Evolutionary conservation across 2,888 invertebrate species (phyloP).

Genomic region (Diabrotica balteata): DNA sequence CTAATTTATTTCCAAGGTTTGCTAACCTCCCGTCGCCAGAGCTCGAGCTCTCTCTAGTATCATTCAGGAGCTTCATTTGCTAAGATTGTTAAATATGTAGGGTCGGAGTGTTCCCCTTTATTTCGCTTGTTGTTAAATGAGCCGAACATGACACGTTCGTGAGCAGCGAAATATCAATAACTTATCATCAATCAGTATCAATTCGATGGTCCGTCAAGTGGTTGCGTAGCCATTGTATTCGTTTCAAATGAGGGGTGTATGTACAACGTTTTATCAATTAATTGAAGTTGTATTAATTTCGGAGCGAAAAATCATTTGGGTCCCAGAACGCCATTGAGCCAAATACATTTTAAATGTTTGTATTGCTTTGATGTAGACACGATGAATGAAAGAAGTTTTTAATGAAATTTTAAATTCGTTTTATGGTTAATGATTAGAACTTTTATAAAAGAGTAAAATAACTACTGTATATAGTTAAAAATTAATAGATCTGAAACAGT

Average conservation of each 20-base stretch:
- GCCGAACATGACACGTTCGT: conserved; percentile 35
- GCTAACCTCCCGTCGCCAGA: not conserved
- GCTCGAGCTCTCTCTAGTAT: not conserved
- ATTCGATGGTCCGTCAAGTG: conserved; percentile 24
- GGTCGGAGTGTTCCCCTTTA: conserved; percentile 28
- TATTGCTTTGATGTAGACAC: too few relatives aligned
- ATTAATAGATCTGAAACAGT: too few relatives aligned
- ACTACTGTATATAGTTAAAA: too few relatives aligned
- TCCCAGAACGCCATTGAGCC: too few relatives aligned
- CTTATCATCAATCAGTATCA: conserved; percentile 33
- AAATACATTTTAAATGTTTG: too few relatives aligned
- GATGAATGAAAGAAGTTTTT: too few relatives aligned
- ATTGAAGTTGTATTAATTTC: conserved; percentile 8
- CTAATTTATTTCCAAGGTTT: too few relatives aligned
- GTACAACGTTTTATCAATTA: conserved; percentile 12
- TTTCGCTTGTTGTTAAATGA: conserved; percentile 35
- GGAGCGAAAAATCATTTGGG: not conserved
- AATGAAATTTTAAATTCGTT: too few relatives aligned
- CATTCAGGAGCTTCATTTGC: conserved; percentile 15
- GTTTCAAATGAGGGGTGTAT: conserved; percentile 20
- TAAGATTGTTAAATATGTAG: conserved; percentile 24
- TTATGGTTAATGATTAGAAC: too few relatives aligned
- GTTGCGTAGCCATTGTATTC: conserved; percentile 25
- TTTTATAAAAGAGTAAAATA: too few relatives aligned
- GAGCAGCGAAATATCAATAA: conserved; percentile 26